Base-by-base conservation (phyloP, 2,113 vertebrate species). In the Thunnus thynnus region DNA sequence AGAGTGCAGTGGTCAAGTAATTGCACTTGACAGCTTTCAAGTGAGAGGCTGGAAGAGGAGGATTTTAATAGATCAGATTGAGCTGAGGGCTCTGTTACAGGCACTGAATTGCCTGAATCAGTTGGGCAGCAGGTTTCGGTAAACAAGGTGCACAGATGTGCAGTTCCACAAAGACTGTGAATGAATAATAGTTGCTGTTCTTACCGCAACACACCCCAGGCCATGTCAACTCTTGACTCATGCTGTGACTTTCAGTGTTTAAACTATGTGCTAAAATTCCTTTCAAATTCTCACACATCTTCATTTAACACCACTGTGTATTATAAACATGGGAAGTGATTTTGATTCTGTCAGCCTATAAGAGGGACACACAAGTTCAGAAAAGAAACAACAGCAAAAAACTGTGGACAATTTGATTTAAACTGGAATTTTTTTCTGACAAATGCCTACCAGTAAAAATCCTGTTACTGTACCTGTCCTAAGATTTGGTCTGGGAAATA, bases 1-100 rank as follows among this genome's bases (percentile, higher is more conserved):
- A 50, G 47, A 68, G n/a, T 83, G 76, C 58, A 66, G 54, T 48
- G 83, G 66, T 80, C 81, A 74, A 70, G 56, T 69, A 65, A 78
- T 83, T 83, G 83, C 55, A 41, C 70, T 77, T 64, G 69, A 84
- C 70, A 79, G 82, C 71, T 78, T 88, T 88, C 63, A 68, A 13
- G 58, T 8, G 3, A 61, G 30, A 55, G 12, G 27, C 73, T 79
- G 63, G 68, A 56, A 68, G 55, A 36, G 64, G 54, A 70, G 61
- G 54, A 66, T 72, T 85, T 41, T 47, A 73, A 56, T 64, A 55
- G 76, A 64, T 68, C 13, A 36, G 25, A 78, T 18, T 76, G 44
- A 82, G 62, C 55, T 58, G 36, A 69, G 30, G 73, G 47, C 60
- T 64, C 51, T 57, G 11, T 48, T 25, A 41, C 7, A 41, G 3